These are phyloP conservation scores for Sphaerodactylus townsendi DNA, from an alignment of 2,113 vertebrate species.

Conservation along the genomic window DNA sequence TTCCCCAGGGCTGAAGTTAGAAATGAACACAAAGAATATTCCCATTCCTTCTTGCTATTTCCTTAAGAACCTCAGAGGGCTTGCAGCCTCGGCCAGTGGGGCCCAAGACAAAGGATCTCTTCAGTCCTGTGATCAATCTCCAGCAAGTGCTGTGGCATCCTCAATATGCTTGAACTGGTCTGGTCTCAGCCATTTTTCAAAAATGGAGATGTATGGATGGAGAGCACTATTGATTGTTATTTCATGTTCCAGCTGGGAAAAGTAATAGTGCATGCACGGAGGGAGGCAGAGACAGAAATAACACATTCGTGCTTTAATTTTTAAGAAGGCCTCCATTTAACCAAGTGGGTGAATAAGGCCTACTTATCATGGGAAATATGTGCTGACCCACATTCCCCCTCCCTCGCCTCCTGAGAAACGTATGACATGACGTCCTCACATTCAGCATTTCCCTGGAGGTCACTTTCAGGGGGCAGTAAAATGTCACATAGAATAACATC, in stretches of 20 bases:
- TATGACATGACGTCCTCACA: background rate
- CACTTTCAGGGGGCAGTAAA: background rate
- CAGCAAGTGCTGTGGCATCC: background rate
- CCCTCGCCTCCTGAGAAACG: too few species aligned
- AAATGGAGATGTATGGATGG: background rate
- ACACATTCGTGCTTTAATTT: background rate
- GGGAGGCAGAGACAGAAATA: background rate
- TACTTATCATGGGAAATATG: background rate
- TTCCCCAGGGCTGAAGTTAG: fast-evolving
- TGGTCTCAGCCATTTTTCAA: background rate
- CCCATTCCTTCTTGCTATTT: background rate
- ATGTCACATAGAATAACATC: background rate
- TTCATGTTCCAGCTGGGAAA: background rate
- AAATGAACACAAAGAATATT: background rate
- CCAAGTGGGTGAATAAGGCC: background rate
- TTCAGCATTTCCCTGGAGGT: background rate
- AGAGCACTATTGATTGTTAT: background rate
- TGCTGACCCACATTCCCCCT: background rate
- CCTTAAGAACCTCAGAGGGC: background rate
- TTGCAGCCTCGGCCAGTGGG: background rate
- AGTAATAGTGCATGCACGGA: background rate
- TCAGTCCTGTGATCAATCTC: background rate
- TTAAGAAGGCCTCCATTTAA: too few species aligned
- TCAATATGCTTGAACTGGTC: background rate
- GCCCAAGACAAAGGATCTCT: too few species aligned